A percentile compares a stretch with the other conserved stretches of the same genome.
These are phyloP conservation scores for Sisor rabdophorus DNA, from an alignment of 2,113 vertebrate genomes.

Conservation along the genomic window DNA sequence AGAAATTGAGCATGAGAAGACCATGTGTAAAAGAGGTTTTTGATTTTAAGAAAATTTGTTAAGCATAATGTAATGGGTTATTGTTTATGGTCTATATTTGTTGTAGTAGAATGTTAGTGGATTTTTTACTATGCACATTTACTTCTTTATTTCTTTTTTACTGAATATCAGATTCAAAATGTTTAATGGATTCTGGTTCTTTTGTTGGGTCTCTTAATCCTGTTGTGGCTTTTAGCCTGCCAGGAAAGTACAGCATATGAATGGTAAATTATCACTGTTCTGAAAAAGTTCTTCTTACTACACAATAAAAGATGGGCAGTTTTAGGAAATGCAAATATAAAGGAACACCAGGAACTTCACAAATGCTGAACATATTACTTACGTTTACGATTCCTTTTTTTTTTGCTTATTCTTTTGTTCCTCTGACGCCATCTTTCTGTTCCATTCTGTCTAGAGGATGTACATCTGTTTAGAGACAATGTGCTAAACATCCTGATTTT, in stretches of 20 bases:
- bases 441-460: constrained; percentile 27
- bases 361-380: not conserved
- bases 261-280: not conserved
- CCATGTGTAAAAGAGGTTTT: constrained; percentile 42
- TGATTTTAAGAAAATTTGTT: constrained; percentile 43
- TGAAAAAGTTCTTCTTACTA: not conserved
- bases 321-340: constrained; percentile 4
- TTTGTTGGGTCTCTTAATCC: constrained; percentile 23
- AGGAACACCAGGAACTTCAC: not conserved
- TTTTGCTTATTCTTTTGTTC: not conserved
- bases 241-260: constrained; percentile 6
- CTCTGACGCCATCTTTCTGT: constrained; percentile 29
- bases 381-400: not conserved
- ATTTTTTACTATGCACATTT: not conserved
- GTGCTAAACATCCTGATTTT: constrained; percentile 62
- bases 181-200: not conserved
- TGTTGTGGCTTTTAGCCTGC: not conserved
- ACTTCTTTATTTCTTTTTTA: not conserved
- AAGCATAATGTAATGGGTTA: constrained; percentile 1
- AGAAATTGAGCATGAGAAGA: constrained; percentile 56
- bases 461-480: constrained; percentile 52
- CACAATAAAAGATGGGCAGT: not conserved
- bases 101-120: not conserved
- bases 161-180: not conserved
- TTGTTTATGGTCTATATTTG: not conserved